Percentiles rank a stretch among this genome's conserved stretches.
These are phyloP conservation scores for Anser brachyrhynchus DNA, from an alignment of 2,113 vertebrate genomes.

Conservation along the genomic window DNA sequence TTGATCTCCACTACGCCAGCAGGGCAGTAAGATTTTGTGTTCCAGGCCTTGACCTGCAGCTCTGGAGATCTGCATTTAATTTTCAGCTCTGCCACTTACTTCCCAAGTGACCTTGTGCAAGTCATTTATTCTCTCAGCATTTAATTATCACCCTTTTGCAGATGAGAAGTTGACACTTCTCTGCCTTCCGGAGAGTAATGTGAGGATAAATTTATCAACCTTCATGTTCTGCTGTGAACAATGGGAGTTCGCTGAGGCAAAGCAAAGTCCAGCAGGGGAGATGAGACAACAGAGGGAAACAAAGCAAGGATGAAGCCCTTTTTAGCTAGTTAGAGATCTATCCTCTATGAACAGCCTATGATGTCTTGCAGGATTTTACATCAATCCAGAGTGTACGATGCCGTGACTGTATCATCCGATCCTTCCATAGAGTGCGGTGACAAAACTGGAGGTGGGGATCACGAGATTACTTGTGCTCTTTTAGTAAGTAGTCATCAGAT, in stretches of 20 bases:
- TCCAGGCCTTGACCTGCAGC: conserved; percentile 56
- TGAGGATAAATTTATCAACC: conserved; percentile 73
- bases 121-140: conserved; percentile 71
- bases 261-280: conserved; percentile 35
- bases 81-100: conserved; percentile 69
- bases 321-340: not conserved
- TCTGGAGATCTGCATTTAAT: conserved; percentile 68
- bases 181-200: conserved; percentile 69
- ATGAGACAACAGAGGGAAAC: not conserved
- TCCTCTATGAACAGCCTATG: not conserved
- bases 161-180: conserved; percentile 72
- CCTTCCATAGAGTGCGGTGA: not conserved
- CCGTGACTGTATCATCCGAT: not conserved
- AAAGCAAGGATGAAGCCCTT: conserved; percentile 36
- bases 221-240: conserved; percentile 66
- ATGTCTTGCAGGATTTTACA: conserved; percentile 20
- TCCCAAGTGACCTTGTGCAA: conserved; percentile 72
- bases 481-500: conserved; percentile 20
- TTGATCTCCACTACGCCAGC: conserved; percentile 21
- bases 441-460: not conserved
- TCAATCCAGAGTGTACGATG: not conserved
- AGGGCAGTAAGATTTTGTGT: conserved; percentile 48
- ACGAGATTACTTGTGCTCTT: not conserved
- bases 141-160: conserved; percentile 75
- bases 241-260: conserved; percentile 58